phyloP scores from a whole-genome alignment of 2,888 invertebrate species.

The Megaustenia siamemsis region DNA sequence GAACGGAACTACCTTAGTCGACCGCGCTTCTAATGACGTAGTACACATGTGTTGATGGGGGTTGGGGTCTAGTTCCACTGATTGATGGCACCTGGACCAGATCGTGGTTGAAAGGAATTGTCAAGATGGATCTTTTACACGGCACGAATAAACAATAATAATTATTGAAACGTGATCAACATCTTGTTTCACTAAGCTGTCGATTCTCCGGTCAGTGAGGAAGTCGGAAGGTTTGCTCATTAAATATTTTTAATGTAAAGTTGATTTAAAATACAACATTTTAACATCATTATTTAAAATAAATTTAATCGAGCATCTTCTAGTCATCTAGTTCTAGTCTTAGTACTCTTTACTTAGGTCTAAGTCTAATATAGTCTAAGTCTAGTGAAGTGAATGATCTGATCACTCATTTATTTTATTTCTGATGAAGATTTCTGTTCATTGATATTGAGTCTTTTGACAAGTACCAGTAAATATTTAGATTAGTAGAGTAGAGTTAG shows the following conservation, averaged over 20 bases:
- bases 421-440: background rate
- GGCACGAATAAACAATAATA: background rate
- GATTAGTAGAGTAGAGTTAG: no score
- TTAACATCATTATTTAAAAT: no score
- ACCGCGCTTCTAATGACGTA: constrained; percentile 41
- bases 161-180: background rate
- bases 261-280: no score
- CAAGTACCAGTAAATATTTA: no score
- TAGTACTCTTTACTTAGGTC: background rate
- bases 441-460: no score
- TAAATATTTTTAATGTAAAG: background rate
- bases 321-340: background rate
- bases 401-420: background rate
- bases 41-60: constrained; percentile 41
- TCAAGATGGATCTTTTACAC: background rate
- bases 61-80: constrained; percentile 34
- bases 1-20: constrained; percentile 32
- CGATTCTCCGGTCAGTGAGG: background rate
- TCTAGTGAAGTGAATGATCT: background rate
- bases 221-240: background rate
- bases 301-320: background rate
- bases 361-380: no score
- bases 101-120: background rate
- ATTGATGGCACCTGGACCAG: background rate
- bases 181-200: background rate